Conservation (phyloP, 2,113 vertebrate genomes). For the Myrmecobius fasciatus region DNA sequence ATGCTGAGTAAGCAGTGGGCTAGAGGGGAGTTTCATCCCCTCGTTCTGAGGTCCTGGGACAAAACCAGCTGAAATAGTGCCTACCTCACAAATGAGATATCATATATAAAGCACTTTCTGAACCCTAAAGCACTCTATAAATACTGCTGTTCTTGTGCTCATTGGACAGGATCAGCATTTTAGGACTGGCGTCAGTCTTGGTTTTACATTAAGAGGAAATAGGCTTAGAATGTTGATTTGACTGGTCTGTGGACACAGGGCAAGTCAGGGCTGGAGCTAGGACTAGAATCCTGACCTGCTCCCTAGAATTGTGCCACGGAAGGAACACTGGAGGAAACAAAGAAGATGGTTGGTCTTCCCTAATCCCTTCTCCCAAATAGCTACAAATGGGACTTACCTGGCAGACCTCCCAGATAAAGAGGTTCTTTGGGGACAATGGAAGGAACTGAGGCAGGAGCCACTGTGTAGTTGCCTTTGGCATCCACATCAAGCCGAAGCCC, state of each 20-base stretch:
- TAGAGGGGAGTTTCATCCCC: background rate
- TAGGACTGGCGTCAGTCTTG: background rate
- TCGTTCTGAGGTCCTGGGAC: background rate
- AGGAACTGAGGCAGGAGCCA: constrained; percentile 76
- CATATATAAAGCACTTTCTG: background rate
- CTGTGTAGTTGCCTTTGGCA: constrained; percentile 73
- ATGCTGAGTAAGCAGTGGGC: background rate
- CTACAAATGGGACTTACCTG: constrained; percentile 83
- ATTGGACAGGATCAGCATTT: background rate
- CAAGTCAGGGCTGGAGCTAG: too few relatives aligned
- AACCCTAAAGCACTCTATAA: background rate
- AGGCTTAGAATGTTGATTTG: background rate
- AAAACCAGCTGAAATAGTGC: background rate
- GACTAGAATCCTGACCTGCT: background rate
- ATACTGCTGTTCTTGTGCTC: background rate
- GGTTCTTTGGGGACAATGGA: constrained; percentile 55
- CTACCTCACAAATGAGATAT: background rate
- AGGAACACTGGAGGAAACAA: background rate
- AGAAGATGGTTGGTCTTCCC: background rate
- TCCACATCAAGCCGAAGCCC: constrained; percentile 88
- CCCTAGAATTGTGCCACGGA: background rate
- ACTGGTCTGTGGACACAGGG: background rate
- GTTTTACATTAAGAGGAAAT: background rate
- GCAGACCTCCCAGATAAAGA: constrained; percentile 88
- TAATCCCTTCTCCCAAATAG: accelerated